A percentile compares a stretch with the other conserved stretches of the same genome.
Evolutionary conservation across 2,113 vertebrate genomes (phyloP).

Genomic region (Centropristis striata): DNA sequence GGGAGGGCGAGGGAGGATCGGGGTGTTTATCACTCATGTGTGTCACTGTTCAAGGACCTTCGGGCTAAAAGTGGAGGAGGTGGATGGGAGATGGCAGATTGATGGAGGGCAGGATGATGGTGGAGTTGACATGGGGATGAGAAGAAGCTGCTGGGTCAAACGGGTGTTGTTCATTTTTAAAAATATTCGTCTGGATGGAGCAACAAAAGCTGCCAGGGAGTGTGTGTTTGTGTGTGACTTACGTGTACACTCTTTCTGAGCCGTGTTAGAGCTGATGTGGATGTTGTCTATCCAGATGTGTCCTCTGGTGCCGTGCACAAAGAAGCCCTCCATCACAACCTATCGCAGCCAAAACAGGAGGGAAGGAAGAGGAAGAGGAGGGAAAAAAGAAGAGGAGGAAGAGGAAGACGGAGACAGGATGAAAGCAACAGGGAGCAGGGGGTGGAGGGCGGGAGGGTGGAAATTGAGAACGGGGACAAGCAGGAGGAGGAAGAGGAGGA

Average conservation of each 20-base stretch:
- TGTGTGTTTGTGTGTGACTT: conserved; percentile 73
- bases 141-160: conserved; percentile 20
- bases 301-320: conserved; percentile 88
- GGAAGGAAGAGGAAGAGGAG: conserved; percentile 19
- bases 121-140: conserved; percentile 12
- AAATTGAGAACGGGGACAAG: conserved; percentile 50
- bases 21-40: conserved; percentile 47
- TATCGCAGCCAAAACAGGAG: conserved; percentile 49
- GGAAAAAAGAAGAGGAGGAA: conserved; percentile 18
- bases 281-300: conserved; percentile 96
- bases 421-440: conserved; percentile 7
- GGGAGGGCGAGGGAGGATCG: conserved; percentile 8
- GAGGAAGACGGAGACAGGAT: conserved; percentile 45
- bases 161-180: conserved; percentile 2
- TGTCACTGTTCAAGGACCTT: conserved; percentile 50
- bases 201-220: background rate
- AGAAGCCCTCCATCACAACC: conserved; percentile 95
- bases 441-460: background rate
- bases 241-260: conserved; percentile 95
- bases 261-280: conserved; percentile 90
- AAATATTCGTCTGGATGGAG: background rate
- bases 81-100: conserved; percentile 18
- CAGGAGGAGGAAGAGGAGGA: conserved; percentile 45
- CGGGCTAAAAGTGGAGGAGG: conserved; percentile 31
- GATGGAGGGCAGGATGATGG: conserved; percentile 32